Base-by-base conservation (phyloP, 2,888 invertebrate genomes). In the Hipparchia semele region DNA sequence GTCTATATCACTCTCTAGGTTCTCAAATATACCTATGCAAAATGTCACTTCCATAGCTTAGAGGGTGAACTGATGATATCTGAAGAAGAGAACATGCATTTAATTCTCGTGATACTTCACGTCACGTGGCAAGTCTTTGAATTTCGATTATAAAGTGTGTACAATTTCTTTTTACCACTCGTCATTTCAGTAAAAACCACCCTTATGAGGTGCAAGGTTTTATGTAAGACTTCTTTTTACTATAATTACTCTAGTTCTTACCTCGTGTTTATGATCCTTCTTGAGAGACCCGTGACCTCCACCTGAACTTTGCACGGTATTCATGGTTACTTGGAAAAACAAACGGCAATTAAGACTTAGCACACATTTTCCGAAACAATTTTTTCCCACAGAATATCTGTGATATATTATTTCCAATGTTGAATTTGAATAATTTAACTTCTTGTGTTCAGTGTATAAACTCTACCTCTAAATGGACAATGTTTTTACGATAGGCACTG, bases 221-320 rank as follows among this genome's bases (percentile, higher is more conserved):
- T 39, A 39, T 39, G 5, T 39, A 39, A 39, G 39, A 39, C 39
- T 39, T 39, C 39, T 39, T 39, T 39, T 39, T 39, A 39, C 39
- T 39, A 4, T 39, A 39, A 39, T 39, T 39, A 39, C 2, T 60
- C 39, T 60, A 61, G 6, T 6, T 0, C 90, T 92, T 81, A 95
- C 95, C 91, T 95, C 95, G 80, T 95, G 94, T 74, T 95, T 94
- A 74, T 92, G 92, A 74, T 95, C 95, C 87, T 95, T 96, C 80
- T 94, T 94, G 87, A 94, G 90, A 76, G 94, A 92, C 45, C 95
- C 95, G 80, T 95, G 94, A 49, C 95, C 95, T 0, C 94, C 94
- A 8, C 95, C 95, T 0, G 95, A 92, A 80, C 95, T 95, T 85
- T 96, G 96, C 60, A 96, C 95, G 2, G 95, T 96, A 83, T 96